Conservation (phyloP, 2,797 vertebrate genomes). For the Phrynocephalus forsythii region DNA sequence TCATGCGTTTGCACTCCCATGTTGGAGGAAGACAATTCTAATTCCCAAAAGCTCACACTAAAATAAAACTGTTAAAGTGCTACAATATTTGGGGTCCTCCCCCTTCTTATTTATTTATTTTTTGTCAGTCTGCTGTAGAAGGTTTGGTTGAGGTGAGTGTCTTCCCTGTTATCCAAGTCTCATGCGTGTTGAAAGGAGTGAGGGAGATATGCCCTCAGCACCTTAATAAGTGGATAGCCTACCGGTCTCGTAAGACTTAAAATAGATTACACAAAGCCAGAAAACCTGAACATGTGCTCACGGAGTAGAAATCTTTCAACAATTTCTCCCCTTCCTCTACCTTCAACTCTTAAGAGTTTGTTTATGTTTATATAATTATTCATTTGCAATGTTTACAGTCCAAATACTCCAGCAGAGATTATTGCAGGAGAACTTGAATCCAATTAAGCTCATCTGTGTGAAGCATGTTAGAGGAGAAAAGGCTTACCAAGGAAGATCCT, state of each 20-base stretch:
- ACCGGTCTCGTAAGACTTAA: neutral
- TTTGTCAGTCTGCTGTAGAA: no score
- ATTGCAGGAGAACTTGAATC: conserved; percentile 32
- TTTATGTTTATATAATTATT: conserved; percentile 18
- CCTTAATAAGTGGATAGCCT: neutral
- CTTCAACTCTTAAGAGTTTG: neutral
- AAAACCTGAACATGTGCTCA: neutral
- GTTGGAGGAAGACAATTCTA: no score
- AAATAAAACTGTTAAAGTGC: no score
- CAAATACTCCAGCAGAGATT: conserved; percentile 23
- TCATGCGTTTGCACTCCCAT: no score
- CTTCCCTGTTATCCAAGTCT: neutral
- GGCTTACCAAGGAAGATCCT: conserved; percentile 32
- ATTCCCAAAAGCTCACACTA: no score
- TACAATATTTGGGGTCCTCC: no score
- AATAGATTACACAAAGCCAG: neutral
- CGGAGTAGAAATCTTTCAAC: conserved; percentile 1
- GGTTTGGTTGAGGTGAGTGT: neutral
- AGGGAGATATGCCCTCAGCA: neutral
- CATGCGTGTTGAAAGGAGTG: neutral
- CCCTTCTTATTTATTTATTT: no score
- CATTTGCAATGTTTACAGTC: conserved; percentile 22
- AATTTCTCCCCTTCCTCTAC: neutral
- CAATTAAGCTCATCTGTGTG: conserved; percentile 41
- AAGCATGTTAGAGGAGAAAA: conserved; percentile 35